phyloP scores from a whole-genome alignment of 2,113 vertebrate species.

The Indri indri region DNA sequence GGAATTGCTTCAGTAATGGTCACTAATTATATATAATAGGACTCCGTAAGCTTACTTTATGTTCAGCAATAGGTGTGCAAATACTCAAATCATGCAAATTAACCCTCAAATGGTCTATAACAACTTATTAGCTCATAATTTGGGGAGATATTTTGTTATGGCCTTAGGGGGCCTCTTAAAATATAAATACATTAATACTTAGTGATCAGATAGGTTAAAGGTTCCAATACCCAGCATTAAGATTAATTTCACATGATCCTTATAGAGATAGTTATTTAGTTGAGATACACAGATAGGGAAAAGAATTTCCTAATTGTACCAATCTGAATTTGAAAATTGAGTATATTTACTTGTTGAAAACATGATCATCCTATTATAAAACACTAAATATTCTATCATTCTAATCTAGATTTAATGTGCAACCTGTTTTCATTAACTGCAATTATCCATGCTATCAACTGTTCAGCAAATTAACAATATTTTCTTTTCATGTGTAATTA shows the following conservation, averaged over 20 bases:
- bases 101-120: not conserved
- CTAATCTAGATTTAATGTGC: conserved; percentile 76
- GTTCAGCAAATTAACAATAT: conserved; percentile 68
- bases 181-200: conserved; percentile 50
- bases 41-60: not conserved
- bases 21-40: conserved; percentile 7
- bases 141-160: not conserved
- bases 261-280: conserved; percentile 22
- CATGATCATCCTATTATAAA: conserved; percentile 54
- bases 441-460: conserved; percentile 75
- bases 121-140: conserved; percentile 6
- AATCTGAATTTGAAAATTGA: conserved; percentile 43
- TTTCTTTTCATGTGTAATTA: conserved; percentile 55
- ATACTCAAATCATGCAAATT: not conserved
- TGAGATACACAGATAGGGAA: not conserved
- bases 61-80: conserved; percentile 33
- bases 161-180: conserved; percentile 18
- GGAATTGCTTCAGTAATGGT: conserved; percentile 57
- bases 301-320: conserved; percentile 58
- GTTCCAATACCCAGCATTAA: not conserved
- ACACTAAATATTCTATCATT: conserved; percentile 61
- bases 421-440: conserved; percentile 71
- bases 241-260: conserved; percentile 39
- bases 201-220: not conserved
- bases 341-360: conserved; percentile 63